Conservation (phyloP, 2,888 invertebrate species). For the Noctua janthina region DNA sequence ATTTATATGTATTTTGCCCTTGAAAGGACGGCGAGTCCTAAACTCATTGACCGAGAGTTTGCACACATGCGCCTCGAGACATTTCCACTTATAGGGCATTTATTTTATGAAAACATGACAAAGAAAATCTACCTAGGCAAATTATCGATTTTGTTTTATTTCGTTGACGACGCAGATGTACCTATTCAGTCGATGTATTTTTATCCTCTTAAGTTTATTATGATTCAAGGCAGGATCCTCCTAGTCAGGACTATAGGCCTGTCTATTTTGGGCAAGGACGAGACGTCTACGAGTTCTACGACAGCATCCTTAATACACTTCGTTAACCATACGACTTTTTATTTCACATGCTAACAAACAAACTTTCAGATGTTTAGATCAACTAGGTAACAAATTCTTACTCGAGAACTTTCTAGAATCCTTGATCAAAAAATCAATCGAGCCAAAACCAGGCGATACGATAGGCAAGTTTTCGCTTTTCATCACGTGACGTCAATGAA, state of each 20-base stretch:
- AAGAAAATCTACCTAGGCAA: slow-evolving; percentile 22
- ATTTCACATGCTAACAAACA: slow-evolving; percentile 34
- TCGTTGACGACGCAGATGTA: slow-evolving; percentile 21
- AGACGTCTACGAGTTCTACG: slow-evolving; percentile 2
- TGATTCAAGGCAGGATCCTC: slow-evolving; percentile 56
- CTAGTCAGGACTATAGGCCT: slow-evolving; percentile 44
- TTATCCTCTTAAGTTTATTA: slow-evolving; percentile 52
- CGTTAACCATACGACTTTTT: slow-evolving; percentile 28
- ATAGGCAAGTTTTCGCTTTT: slow-evolving; percentile 39
- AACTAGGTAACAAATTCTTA: neutral
- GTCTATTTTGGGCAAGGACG: slow-evolving; percentile 62
- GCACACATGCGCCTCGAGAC: slow-evolving; percentile 59
- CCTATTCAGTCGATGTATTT: slow-evolving; percentile 38
- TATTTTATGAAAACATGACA: slow-evolving; percentile 26
- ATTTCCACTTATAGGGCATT: slow-evolving; percentile 37
- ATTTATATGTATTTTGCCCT: slow-evolving; percentile 82
- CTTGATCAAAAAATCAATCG: slow-evolving; percentile 32
- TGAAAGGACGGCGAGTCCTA: slow-evolving; percentile 80
- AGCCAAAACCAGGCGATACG: slow-evolving; percentile 15
- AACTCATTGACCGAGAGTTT: slow-evolving; percentile 73
- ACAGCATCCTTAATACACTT: slow-evolving; percentile 40
- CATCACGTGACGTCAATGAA: slow-evolving; percentile 57
- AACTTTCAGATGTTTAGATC: slow-evolving; percentile 3
- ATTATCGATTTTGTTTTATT: slow-evolving; percentile 37
- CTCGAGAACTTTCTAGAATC: slow-evolving; percentile 2